Evolutionary conservation across 2,797 vertebrate species (phyloP).

Genomic region (Micropoecilia bifurca): DNA sequence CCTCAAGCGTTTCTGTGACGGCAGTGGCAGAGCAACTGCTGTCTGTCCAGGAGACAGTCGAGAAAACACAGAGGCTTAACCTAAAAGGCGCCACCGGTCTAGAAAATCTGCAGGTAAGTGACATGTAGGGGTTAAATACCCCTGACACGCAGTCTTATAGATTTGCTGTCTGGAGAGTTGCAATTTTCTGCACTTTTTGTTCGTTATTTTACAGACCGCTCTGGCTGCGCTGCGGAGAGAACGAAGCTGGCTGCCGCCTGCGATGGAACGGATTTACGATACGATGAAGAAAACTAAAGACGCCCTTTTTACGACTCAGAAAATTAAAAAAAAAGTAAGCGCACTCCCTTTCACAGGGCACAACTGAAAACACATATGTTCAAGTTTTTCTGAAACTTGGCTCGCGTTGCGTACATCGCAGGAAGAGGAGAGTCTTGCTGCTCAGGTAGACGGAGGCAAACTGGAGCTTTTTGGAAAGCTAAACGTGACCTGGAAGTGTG

Average conservation of each 20-base stretch:
- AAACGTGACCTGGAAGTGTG: slow-evolving; percentile 57
- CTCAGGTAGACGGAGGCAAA: slow-evolving; percentile 82
- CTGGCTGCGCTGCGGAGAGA: background rate
- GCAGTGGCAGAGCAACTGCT: slow-evolving; percentile 76
- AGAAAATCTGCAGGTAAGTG: slow-evolving; percentile 83
- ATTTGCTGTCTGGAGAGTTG: background rate
- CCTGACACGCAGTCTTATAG: background rate
- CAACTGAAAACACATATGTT: background rate
- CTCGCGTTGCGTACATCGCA: slow-evolving; percentile 40
- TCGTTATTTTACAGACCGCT: background rate
- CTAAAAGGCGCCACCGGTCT: slow-evolving; percentile 54
- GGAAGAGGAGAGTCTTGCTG: slow-evolving; percentile 82
- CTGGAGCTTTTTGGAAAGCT: slow-evolving; percentile 77
- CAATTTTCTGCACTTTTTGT: background rate
- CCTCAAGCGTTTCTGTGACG: slow-evolving; percentile 30
- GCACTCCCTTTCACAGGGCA: background rate
- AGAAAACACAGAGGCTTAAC: slow-evolving; percentile 77
- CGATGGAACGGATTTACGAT: background rate
- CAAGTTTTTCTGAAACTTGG: background rate
- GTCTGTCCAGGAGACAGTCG: slow-evolving; percentile 67
- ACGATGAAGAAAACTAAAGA: background rate
- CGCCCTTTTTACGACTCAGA: background rate
- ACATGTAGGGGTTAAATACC: background rate
- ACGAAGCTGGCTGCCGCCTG: background rate
- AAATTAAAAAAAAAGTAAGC: background rate